These are phyloP conservation scores for Silurus aristotelis DNA, from an alignment of 2,797 vertebrate species.

Conservation along the genomic window DNA sequence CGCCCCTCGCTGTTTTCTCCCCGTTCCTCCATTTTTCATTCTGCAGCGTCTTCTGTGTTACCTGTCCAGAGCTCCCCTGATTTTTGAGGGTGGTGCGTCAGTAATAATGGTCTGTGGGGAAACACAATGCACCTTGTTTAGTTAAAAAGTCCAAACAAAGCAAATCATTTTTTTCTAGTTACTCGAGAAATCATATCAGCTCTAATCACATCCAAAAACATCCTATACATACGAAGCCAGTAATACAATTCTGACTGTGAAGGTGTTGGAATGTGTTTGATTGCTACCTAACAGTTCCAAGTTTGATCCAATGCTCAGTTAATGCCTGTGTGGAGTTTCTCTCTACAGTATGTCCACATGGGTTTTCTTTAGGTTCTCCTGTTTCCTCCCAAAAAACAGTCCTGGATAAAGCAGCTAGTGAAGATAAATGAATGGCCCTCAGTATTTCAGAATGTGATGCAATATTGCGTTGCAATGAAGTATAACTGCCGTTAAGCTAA, in stretches of 20 bases:
- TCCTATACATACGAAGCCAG: not conserved
- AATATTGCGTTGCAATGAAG: not conserved
- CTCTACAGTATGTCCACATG: not conserved
- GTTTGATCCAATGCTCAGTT: not conserved
- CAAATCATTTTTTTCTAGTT: no score
- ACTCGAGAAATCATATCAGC: no score
- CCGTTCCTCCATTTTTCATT: no score
- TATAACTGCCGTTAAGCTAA: not conserved
- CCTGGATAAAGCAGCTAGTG: not conserved
- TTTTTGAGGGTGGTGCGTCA: no score
- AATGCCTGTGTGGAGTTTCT: not conserved
- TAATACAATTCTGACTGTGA: not conserved
- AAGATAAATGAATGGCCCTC: not conserved
- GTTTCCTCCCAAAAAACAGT: not conserved
- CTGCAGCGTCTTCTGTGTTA: no score
- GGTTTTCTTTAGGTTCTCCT: not conserved
- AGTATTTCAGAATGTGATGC: not conserved
- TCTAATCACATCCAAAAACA: no score
- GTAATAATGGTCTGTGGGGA: no score
- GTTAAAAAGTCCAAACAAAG: no score
- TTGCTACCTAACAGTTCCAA: not conserved
- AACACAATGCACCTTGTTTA: no score
- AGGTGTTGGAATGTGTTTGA: no score
- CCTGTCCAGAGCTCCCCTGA: no score
- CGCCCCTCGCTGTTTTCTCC: no score